Conservation (phyloP, 1,140 invertebrate genomes). For the Drosophila oshimai region DNA sequence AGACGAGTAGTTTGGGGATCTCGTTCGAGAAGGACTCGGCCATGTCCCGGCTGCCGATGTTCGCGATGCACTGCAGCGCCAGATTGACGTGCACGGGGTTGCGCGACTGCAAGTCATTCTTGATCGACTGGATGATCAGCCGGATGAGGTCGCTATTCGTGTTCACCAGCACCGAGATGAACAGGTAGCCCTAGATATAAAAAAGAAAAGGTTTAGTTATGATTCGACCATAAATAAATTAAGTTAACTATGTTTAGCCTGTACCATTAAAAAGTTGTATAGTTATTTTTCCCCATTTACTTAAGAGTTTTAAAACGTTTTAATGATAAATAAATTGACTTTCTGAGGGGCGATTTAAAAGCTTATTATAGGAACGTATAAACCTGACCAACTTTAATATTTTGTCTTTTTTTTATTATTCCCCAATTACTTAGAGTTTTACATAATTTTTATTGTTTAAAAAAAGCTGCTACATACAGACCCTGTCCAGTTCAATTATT, state of each 20-base stretch:
- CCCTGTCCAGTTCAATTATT: background rate
- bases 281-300: too few species aligned
- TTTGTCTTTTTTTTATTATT: background rate
- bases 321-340: too few species aligned
- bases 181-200: constrained; percentile 95
- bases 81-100: constrained; percentile 99
- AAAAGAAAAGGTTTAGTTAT: constrained; percentile 5
- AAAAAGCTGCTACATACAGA: background rate
- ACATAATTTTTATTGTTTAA: background rate
- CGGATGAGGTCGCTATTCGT: constrained; percentile 99
- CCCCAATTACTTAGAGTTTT: too few species aligned
- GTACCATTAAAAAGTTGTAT: background rate
- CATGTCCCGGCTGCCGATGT: constrained; percentile 99
- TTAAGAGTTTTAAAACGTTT: too few species aligned
- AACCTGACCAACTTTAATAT: too few species aligned
- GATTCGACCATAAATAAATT: background rate
- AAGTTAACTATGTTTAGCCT: too few species aligned
- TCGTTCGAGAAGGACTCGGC: constrained; percentile 99
- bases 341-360: too few species aligned
- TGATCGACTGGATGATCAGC: constrained; percentile 99
- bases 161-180: constrained; percentile 99
- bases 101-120: constrained; percentile 98
- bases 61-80: constrained; percentile 99
- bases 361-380: too few species aligned
- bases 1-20: constrained; percentile 98